Percentiles rank a stretch among this genome's conserved stretches.
Evolutionary conservation across 2,888 invertebrate genomes (phyloP).

Genomic region (Drosophila lacicola): DNA sequence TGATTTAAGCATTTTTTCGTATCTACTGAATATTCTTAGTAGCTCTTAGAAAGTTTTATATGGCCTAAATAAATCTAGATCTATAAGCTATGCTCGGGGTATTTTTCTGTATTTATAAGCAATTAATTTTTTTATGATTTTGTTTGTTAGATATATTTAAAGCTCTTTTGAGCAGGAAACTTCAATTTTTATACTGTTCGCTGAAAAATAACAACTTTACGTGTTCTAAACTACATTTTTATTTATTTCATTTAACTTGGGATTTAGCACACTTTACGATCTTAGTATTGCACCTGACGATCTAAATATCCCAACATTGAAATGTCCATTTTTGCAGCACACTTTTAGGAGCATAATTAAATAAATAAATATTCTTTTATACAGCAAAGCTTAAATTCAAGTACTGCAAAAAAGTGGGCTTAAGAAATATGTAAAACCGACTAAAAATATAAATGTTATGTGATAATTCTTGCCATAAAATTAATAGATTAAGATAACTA

Average conservation of each 20-base stretch:
- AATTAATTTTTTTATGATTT: background rate
- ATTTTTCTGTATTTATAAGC: background rate
- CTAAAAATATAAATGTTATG: background rate
- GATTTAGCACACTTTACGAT: background rate
- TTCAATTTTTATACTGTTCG: no score
- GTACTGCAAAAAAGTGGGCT: background rate
- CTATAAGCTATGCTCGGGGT: background rate
- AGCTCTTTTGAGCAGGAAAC: background rate
- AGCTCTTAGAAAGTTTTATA: slow-evolving; percentile 16
- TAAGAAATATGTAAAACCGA: background rate
- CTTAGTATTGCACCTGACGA: background rate
- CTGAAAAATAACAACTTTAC: no score
- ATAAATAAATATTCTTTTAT: background rate
- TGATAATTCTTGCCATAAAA: background rate
- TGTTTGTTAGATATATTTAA: background rate
- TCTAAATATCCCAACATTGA: background rate
- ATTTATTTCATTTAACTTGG: background rate
- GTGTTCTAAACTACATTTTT: background rate
- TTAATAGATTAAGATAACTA: slow-evolving; percentile 13
- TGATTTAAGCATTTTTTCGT: slow-evolving; percentile 44
- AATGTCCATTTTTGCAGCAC: background rate
- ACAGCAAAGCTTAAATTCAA: background rate
- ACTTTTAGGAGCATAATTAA: slow-evolving; percentile 3
- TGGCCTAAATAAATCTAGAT: background rate
- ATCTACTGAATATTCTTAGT: slow-evolving; percentile 9